phyloP scores from a whole-genome alignment of 2,113 vertebrate species.

The Notothenia coriiceps region DNA sequence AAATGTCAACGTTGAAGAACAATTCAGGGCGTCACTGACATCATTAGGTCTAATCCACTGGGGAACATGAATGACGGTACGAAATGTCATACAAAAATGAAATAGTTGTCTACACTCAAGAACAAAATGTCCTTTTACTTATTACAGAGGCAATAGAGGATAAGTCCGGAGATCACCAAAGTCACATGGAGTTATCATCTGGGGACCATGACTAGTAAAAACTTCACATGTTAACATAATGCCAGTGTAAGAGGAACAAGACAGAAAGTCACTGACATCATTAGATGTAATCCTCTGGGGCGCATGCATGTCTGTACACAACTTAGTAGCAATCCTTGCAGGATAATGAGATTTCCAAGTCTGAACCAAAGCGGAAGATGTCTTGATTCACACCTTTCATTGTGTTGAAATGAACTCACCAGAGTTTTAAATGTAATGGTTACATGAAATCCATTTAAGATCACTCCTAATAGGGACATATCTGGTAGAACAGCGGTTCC shows the following conservation, averaged over 20 bases:
- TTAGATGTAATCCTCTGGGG: not conserved
- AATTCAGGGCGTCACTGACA: too few species aligned
- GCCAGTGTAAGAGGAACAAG: too few species aligned
- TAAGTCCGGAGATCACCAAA: not conserved
- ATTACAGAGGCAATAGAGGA: too few species aligned
- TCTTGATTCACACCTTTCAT: not conserved
- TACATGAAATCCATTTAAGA: not conserved
- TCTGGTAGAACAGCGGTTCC: not conserved
- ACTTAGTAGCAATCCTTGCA: not conserved
- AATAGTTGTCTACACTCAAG: too few species aligned
- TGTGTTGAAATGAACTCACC: not conserved
- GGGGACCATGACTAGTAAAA: not conserved
- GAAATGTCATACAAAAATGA: too few species aligned
- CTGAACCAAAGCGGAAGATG: not conserved
- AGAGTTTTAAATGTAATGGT: not conserved
- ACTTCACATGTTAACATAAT: too few species aligned
- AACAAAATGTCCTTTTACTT: too few species aligned
- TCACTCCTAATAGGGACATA: not conserved
- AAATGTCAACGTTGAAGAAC: not conserved
- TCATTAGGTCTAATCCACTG: too few species aligned
- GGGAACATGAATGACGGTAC: too few species aligned
- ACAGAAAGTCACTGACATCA: too few species aligned
- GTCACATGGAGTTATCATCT: not conserved
- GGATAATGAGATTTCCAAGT: not conserved
- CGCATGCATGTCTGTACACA: not conserved